phyloP scores from a whole-genome alignment of 64 coral and sea anemone species.

The Anthopleura sola region DNA sequence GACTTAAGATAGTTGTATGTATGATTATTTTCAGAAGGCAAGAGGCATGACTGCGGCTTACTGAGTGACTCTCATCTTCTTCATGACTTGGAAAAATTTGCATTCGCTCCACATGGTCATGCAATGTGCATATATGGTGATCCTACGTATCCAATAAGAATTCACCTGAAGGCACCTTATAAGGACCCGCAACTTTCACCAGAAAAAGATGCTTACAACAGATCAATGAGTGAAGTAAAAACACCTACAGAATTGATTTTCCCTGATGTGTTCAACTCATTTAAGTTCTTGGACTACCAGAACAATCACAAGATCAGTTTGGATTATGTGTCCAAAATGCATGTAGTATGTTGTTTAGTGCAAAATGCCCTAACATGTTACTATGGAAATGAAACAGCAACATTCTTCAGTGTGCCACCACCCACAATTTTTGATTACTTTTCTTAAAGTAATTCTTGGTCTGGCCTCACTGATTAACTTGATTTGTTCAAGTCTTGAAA shows the following conservation, averaged over 20 bases:
- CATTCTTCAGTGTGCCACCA: background rate
- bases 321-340: background rate
- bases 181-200: background rate
- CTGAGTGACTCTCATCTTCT: conserved; percentile 24
- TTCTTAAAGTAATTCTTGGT: background rate
- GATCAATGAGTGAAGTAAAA: background rate
- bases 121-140: conserved; percentile 30
- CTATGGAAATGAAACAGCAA: background rate
- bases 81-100: conserved; percentile 27
- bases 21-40: conserved; percentile 32
- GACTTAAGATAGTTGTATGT: background rate
- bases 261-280: conserved; percentile 17
- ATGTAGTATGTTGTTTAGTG: conserved; percentile 2
- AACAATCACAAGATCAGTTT: background rate
- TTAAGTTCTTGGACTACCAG: conserved; percentile 28
- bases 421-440: background rate
- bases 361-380: conserved; percentile 13
- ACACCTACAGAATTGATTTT: conserved; percentile 8
- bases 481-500: background rate
- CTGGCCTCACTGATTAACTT: background rate
- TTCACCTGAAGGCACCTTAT: conserved; percentile 28
- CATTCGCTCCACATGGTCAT: conserved; percentile 23
- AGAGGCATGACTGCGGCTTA: conserved; percentile 12
- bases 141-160: conserved; percentile 1
- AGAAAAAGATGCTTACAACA: background rate